Conservation (phyloP, 2,113 vertebrate species). For the Xenotilapia caudafasciata region DNA sequence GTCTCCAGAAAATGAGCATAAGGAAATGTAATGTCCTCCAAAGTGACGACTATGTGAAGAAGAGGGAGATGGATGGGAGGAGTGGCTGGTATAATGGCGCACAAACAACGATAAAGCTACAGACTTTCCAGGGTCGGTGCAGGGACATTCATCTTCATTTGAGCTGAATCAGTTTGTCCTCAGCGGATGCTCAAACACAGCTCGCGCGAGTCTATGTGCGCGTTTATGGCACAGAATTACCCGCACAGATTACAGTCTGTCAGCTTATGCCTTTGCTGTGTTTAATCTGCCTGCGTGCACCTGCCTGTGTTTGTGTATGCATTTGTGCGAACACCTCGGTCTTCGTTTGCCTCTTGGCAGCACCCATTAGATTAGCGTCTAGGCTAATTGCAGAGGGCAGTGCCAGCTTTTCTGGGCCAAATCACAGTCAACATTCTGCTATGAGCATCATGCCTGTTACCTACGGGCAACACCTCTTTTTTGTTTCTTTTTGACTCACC, state of each 20-base stretch:
- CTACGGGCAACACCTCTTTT: not conserved
- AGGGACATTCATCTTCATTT: conserved; percentile 56
- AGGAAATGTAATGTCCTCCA: not conserved
- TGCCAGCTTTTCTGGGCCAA: conserved; percentile 31
- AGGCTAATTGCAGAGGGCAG: conserved; percentile 44
- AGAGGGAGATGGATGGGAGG: not conserved
- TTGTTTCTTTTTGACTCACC: not conserved
- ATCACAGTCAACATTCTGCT: conserved; percentile 30
- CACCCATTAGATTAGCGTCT: conserved; percentile 37
- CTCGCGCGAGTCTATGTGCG: not conserved
- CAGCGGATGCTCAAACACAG: not conserved
- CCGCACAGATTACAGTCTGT: conserved; percentile 7
- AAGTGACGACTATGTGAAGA: not conserved
- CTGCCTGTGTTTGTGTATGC: not conserved
- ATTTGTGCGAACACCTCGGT: conserved; percentile 3
- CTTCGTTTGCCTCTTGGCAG: conserved; percentile 20
- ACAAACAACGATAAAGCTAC: conserved; percentile 7
- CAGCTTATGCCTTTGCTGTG: not conserved
- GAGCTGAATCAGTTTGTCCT: conserved; percentile 25
- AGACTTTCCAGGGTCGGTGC: conserved; percentile 14
- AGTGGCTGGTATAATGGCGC: not conserved
- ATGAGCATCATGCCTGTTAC: conserved; percentile 23
- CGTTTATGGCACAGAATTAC: not conserved
- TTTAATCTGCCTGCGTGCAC: not conserved
- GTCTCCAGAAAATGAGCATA: not conserved